Evolutionary conservation across 1,140 invertebrate genomes (phyloP), one percentile per base, ranked within the genome.

Genomic region (Ladona fulva): DNA sequence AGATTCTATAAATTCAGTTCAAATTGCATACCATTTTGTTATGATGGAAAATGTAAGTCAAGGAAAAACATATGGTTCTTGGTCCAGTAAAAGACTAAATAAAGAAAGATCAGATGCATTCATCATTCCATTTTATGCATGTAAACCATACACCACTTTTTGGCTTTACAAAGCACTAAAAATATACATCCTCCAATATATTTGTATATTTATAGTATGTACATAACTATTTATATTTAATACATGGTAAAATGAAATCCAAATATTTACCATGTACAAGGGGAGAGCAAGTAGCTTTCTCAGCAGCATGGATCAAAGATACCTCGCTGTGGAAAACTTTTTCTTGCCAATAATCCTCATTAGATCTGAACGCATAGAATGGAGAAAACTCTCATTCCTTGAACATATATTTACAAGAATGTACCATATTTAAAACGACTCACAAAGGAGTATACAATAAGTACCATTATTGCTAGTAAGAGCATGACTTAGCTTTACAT

Each of bases 111-210:
- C 29, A 37, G 29, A 5, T 37, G 3, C 29, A 66, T 66, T 66
- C 16, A 66, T 66, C n/a, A 22, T 66, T 66, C 52, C 14, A 66
- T 6, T 66, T 66, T 66, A 66, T 66, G 14, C 52, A 16, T 66
- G 52, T 66, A 66, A 66, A 6, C 52, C 52, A 66, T 66, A 3
- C 52, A 66, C n/a, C 52, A 66, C 52, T 22, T 66, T n/a, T 66
- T 66, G 52, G 52, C 52, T 66, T 66, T 66, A 66, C 52, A 66
- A 66, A 66, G 52, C 52, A 66, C 52, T 66, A 66, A 66, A 66
- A 66, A 66, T 66, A 66, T 66, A 66, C 52, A 66, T 66, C n/a
- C 52, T 66, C 14, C 52, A 66, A 66, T 66, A 66, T 66, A 66
- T 66, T 66, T 22, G n/a, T 66, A 22, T 66, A 66, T 66, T 66